Percentiles rank a stretch among this genome's conserved stretches.
Evolutionary conservation across 2,888 invertebrate genomes (phyloP).

Genomic region (Tetropium fuscum): DNA sequence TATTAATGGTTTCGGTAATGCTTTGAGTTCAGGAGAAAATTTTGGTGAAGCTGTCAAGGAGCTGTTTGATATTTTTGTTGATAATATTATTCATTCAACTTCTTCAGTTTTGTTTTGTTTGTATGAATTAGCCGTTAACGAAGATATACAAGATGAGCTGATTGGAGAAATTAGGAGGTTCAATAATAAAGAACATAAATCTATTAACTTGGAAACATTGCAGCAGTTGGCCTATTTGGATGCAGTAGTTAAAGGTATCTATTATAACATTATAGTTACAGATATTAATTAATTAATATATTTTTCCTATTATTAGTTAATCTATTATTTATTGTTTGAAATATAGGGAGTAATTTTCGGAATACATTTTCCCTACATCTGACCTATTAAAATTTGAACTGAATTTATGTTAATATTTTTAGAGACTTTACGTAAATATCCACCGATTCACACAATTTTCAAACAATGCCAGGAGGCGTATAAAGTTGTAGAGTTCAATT

Average conservation of each 20-base stretch:
- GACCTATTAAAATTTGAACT: no score
- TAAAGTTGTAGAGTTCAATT: constrained; percentile 18
- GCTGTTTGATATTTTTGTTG: constrained; percentile 39
- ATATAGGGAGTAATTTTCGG: no score
- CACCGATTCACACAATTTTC: constrained; percentile 41
- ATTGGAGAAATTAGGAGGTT: constrained; percentile 48
- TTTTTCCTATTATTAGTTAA: neutral
- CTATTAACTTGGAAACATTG: constrained; percentile 32
- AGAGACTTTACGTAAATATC: constrained; percentile 52
- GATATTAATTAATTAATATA: neutral
- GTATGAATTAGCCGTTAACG: constrained; percentile 45
- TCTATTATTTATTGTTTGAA: no score
- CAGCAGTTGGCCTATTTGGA: constrained; percentile 39
- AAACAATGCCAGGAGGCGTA: constrained; percentile 33
- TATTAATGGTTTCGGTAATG: constrained; percentile 36
- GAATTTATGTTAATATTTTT: constrained; percentile 35
- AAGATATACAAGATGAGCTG: constrained; percentile 46
- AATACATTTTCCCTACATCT: no score
- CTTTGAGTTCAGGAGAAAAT: constrained; percentile 26
- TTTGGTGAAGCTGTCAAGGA: constrained; percentile 29
- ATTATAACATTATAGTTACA: neutral
- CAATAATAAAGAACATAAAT: constrained; percentile 38
- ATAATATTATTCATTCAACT: constrained; percentile 34
- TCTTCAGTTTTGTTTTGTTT: constrained; percentile 40
- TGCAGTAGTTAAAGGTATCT: constrained; percentile 43